These are phyloP conservation scores for Galeopterus variegatus DNA, from an alignment of 2,113 vertebrate species.

Conservation along the genomic window DNA sequence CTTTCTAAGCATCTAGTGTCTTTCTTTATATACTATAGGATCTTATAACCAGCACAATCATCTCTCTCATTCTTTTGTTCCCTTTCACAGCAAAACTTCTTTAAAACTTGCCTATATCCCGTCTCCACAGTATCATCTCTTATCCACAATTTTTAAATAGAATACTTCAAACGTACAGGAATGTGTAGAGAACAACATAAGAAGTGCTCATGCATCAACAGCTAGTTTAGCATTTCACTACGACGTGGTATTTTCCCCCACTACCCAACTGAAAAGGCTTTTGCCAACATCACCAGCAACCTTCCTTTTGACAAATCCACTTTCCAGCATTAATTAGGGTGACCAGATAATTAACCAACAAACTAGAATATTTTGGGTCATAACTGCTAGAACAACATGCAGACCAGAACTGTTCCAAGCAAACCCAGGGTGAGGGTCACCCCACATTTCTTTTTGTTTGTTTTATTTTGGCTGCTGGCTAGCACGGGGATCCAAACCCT, in stretches of 20 bases:
- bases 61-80: background rate
- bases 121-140: background rate
- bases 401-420: background rate
- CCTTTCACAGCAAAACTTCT: constrained; percentile 12
- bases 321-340: background rate
- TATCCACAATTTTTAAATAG: background rate
- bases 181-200: background rate
- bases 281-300: background rate
- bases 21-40: background rate
- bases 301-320: background rate
- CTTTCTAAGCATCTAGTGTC: background rate
- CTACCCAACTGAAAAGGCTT: background rate
- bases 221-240: background rate
- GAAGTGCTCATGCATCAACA: background rate
- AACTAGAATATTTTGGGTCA: background rate
- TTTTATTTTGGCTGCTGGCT: no score
- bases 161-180: background rate
- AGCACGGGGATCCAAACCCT: no score
- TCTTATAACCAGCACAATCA: background rate
- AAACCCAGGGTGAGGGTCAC: background rate
- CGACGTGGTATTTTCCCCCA: background rate
- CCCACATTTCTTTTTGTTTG: background rate
- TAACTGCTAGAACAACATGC: background rate
- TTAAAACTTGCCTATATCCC: background rate
- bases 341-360: background rate